Conservation (phyloP, 2,797 vertebrate genomes). For the Hephaestus fuliginosus region DNA sequence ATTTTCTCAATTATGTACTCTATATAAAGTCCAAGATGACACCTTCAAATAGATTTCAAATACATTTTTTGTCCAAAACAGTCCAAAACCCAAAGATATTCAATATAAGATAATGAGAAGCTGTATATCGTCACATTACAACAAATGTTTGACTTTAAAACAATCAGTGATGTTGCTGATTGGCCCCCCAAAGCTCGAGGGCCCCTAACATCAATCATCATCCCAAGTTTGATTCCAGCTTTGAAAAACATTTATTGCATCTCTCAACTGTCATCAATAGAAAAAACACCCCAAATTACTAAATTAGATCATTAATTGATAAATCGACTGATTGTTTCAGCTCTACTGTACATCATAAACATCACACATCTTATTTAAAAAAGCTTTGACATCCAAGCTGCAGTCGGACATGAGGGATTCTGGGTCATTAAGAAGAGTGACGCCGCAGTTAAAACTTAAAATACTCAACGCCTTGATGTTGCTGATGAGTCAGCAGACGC, state of each 20-base stretch:
- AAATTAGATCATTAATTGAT: neutral
- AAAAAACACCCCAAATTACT: too few relatives aligned
- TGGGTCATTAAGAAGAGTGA: conserved; percentile 1
- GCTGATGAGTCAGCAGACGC: conserved; percentile 15
- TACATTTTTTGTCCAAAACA: too few relatives aligned
- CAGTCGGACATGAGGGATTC: neutral
- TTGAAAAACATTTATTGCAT: neutral
- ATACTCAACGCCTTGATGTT: neutral
- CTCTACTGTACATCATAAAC: neutral
- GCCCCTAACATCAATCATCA: too few relatives aligned
- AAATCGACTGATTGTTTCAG: neutral
- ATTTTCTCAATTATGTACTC: too few relatives aligned
- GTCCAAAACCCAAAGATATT: neutral
- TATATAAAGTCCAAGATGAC: neutral
- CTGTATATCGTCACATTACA: neutral
- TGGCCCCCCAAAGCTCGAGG: neutral
- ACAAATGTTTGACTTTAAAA: neutral
- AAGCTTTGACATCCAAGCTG: neutral
- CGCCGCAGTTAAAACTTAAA: conserved; percentile 11
- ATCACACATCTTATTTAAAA: neutral
- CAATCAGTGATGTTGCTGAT: neutral
- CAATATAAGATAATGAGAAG: neutral
- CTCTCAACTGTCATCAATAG: neutral
- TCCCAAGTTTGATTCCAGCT: neutral
- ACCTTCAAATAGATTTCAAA: too few relatives aligned